These are phyloP conservation scores for Tinea semifulvella DNA, from an alignment of 2,888 invertebrate genomes.

Conservation along the genomic window DNA sequence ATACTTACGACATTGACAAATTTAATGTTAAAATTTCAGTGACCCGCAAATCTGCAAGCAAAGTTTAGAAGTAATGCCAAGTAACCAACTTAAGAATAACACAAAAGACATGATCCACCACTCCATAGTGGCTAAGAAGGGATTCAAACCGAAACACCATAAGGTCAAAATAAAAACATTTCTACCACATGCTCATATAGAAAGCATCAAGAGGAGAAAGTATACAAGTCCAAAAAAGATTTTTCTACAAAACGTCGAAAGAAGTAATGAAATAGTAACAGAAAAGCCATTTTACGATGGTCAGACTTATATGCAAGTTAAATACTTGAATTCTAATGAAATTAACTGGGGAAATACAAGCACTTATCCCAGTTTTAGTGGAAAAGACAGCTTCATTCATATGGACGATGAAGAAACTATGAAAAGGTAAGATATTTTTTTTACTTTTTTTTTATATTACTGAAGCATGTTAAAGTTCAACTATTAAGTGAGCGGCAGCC, in stretches of 20 bases:
- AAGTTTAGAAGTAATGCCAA: slow-evolving; percentile 30
- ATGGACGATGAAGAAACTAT: slow-evolving; percentile 88
- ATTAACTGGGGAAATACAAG: slow-evolving; percentile 55
- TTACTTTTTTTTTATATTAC: not conserved
- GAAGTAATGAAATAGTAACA: slow-evolving; percentile 37
- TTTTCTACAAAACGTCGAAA: slow-evolving; percentile 21
- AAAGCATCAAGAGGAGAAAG: slow-evolving; percentile 28
- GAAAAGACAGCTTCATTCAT: slow-evolving; percentile 85
- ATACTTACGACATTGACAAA: no score
- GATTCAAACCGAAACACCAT: slow-evolving; percentile 44
- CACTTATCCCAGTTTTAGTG: slow-evolving; percentile 79
- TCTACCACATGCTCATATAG: slow-evolving; percentile 31
- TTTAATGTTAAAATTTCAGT: no score
- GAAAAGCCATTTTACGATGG: slow-evolving; percentile 43
- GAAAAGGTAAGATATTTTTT: slow-evolving; percentile 69
- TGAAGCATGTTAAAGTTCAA: no score
- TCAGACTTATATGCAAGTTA: slow-evolving; percentile 59
- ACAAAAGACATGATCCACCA: slow-evolving; percentile 31
- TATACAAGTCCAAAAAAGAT: not conserved
- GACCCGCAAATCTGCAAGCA: slow-evolving; percentile 39
- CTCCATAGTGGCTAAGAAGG: slow-evolving; percentile 50
- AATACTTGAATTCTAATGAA: slow-evolving; percentile 47
- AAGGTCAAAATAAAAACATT: slow-evolving; percentile 42
- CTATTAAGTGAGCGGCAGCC: no score
- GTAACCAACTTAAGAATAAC: slow-evolving; percentile 38